Evolutionary conservation across 2,113 vertebrate genomes (phyloP), one percentile per base, ranked within the genome.

Genomic region (Camelus bactrianus): DNA sequence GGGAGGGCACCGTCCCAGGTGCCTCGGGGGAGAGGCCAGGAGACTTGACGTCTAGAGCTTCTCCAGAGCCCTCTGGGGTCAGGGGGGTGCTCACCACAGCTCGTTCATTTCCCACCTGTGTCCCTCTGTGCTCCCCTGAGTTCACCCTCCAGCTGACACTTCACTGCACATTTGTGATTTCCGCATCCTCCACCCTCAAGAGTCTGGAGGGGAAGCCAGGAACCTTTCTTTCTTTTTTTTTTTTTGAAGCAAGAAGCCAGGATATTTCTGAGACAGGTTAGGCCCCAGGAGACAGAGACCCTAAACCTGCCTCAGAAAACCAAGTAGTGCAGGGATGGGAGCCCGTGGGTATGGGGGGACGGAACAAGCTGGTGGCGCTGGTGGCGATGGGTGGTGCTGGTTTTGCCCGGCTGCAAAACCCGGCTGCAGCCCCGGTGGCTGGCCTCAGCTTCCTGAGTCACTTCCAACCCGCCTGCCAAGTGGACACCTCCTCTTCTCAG

Each of bases 351-450:
- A 26, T 1, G 7, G 38, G n/a, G 10, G 9, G 35, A 22, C 9
- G 64, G 28, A 54, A 15, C 7, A 13, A 3, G 60, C 67, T 3
- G 26, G 38, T 24, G 81, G 70, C 7, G 60, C 67, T 3, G 26
- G 38, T 24, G 81, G 70, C 7, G 3, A 26, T 1, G 5, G 46
- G 2, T 0, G 12, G n/a, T 0, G 19, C 28, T 52, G 28, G 15
- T 22, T 58, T 22, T 65, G 83, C 72, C 62, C 65, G 62, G 80
- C 62, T 42, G 30, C 35, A 20, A 69, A 48, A 65, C 67, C 17
- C 13, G 60, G 76, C 38, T 24, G 28, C 35, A 54, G 52, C 50
- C 65, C 60, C 22, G 54, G 92, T n/a, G 64, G 69, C 35, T 24
- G 30, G 76, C 35, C 30, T n/a, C 10, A 35, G 56, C n/a, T 14